Evolutionary conservation across 2,888 invertebrate genomes (phyloP).

Genomic region (Agrochola lychnidis): DNA sequence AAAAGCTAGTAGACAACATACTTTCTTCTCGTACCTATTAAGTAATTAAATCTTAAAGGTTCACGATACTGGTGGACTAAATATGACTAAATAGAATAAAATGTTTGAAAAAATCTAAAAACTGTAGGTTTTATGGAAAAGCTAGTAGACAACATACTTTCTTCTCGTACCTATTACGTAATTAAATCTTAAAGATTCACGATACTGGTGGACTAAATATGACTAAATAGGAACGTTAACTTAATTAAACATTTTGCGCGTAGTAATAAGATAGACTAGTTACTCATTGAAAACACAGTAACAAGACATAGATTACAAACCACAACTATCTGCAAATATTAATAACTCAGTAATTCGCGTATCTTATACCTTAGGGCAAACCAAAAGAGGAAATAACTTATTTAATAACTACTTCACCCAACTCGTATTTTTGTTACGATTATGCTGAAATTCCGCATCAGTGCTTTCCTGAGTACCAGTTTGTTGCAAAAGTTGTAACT

Average conservation of each 20-base stretch:
- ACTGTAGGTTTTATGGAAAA: not conserved
- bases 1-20: not conserved
- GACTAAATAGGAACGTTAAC: not conserved
- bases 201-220: not conserved
- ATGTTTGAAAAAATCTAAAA: not conserved
- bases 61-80: not conserved
- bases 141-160: too few relatives aligned
- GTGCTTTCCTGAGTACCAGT: too few relatives aligned
- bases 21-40: not conserved
- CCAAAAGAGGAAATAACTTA: not conserved
- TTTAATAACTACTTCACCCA: not conserved
- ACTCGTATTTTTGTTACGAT: not conserved
- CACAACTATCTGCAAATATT: not conserved
- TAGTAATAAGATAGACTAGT: not conserved
- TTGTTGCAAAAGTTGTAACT: too few relatives aligned
- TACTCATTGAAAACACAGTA: not conserved
- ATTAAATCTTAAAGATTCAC: not conserved
- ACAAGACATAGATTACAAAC: not conserved
- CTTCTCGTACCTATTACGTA: not conserved
- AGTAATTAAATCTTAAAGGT: not conserved
- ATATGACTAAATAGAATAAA: too few relatives aligned
- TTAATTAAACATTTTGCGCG: too few relatives aligned
- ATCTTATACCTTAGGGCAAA: not conserved
- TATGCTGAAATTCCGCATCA: too few relatives aligned
- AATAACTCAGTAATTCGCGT: not conserved